These are phyloP conservation scores for Platyrinchus mystaceus DNA, from an alignment of 2,797 vertebrate genomes.

Conservation along the genomic window DNA sequence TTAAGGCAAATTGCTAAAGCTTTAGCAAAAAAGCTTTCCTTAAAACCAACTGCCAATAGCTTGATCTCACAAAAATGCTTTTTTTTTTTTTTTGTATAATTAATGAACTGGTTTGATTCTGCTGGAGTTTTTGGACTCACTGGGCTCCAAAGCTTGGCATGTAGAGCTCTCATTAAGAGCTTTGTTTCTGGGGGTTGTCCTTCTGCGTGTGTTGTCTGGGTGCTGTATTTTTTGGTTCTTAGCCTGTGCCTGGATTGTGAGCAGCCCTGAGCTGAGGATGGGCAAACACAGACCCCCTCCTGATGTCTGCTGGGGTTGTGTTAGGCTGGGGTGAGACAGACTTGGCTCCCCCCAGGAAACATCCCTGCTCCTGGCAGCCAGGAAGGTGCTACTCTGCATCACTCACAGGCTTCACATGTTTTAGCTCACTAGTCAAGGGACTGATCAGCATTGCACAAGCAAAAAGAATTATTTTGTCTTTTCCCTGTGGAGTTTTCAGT, in stretches of 20 bases:
- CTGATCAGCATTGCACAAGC: not conserved
- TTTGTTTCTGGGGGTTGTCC: not conserved
- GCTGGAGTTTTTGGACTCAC: not conserved
- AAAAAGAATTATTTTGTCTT: not conserved
- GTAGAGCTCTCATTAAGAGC: accelerated
- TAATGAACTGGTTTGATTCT: not conserved
- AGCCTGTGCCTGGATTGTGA: no score
- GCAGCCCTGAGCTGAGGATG: not conserved
- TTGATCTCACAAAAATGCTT: not conserved
- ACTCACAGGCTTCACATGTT: not conserved
- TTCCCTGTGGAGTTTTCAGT: not conserved
- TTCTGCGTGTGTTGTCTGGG: accelerated
- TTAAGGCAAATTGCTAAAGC: not conserved
- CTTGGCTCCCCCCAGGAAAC: not conserved
- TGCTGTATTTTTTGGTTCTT: not conserved
- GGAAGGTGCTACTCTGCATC: not conserved
- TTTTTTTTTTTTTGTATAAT: not conserved
- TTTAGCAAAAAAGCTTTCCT: not conserved
- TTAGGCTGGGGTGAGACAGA: not conserved
- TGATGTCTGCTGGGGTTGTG: not conserved
- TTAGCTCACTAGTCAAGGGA: not conserved
- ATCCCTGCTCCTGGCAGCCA: not conserved
- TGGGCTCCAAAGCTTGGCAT: not conserved
- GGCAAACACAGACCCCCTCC: not conserved
- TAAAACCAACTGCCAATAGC: not conserved